Evolutionary conservation across 2,113 vertebrate genomes (phyloP), one percentile per base, ranked within the genome.

Genomic region (Tautogolabrus adspersus): DNA sequence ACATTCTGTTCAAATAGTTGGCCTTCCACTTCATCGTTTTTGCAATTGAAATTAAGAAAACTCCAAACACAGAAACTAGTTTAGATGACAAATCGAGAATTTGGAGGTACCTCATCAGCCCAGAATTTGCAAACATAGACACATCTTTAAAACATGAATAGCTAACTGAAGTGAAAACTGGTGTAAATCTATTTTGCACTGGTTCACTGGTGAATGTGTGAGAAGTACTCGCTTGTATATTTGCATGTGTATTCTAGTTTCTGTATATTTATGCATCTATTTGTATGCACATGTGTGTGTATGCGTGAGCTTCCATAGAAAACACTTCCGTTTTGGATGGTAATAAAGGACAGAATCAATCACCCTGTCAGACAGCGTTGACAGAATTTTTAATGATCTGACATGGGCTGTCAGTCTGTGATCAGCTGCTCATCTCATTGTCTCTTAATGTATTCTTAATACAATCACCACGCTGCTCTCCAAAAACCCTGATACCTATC

Each of bases 391-490:
- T 68, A 77, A 87, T 78, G 34, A 54, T 70, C 76, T 77, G 75
- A 82, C 76, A 65, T 10, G 65, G 46, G 68, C 74, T 58, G 84
- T 89, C 88, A 85, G 77, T 90, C 83, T 79, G 60, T 72, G 76
- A 90, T 88, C 83, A 87, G 75, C 72, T 89, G 87, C 85, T 67
- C 62, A 81, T 85, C 78, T 79, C 66, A 63, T 74, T 65, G 62
- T 88, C 85, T 77, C 61, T 72, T 73, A 69, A 77, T 79, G 49
- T 56, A 64, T 85, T 93, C 88, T 58, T 60, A 63, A 69, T 76
- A 61, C 34, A 87, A 42, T 81, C 64, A 80, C 79, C 64, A 70
- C 3, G 58, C 60, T 66, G 58, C 74, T 74, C 69, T 71, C 67
- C 23, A 3, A 81, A 40, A 79, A 82, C 79, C 75, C 71, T 62